Evolutionary conservation across 23 tunicate species (phyloP).

Genomic region (Halocynthia roretzi): DNA sequence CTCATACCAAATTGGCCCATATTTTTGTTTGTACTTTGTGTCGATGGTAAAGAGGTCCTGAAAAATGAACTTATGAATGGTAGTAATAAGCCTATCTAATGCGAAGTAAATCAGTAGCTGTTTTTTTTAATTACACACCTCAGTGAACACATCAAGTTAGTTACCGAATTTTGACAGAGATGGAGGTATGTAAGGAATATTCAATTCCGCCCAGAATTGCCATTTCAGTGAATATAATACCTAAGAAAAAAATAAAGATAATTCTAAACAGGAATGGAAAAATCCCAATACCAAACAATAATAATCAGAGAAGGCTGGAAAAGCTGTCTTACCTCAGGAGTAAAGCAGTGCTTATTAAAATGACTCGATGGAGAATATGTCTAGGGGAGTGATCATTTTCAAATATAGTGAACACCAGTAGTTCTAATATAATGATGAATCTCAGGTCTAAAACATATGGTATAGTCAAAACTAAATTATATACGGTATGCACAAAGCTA

Average conservation of each 20-base stretch:
- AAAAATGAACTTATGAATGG: not conserved
- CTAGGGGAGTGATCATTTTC: slow-evolving; percentile 20
- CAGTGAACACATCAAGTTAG: slow-evolving; percentile 1
- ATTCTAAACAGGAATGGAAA: too few relatives aligned
- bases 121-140: not conserved
- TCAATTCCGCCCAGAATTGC: slow-evolving; percentile 41
- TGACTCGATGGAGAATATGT: slow-evolving; percentile 19
- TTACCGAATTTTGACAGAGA: slow-evolving; percentile 43
- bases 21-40: slow-evolving; percentile 35
- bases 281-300: too few relatives aligned
- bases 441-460: too few relatives aligned
- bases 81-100: too few relatives aligned
- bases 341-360: slow-evolving; percentile 1
- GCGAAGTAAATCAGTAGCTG: too few relatives aligned
- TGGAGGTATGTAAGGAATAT: slow-evolving; percentile 81
- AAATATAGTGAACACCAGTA: too few relatives aligned
- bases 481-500: too few relatives aligned
- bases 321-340: not conserved
- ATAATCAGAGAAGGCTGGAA: too few relatives aligned
- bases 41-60: slow-evolving; percentile 34
- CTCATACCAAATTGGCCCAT: slow-evolving; percentile 44
- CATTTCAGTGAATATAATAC: slow-evolving; percentile 48
- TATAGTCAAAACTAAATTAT: too few relatives aligned
- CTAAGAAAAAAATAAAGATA: slow-evolving; percentile 16
- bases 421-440: too few relatives aligned